Conservation (phyloP, 2,113 vertebrate species). For the Eolophus roseicapilla region DNA sequence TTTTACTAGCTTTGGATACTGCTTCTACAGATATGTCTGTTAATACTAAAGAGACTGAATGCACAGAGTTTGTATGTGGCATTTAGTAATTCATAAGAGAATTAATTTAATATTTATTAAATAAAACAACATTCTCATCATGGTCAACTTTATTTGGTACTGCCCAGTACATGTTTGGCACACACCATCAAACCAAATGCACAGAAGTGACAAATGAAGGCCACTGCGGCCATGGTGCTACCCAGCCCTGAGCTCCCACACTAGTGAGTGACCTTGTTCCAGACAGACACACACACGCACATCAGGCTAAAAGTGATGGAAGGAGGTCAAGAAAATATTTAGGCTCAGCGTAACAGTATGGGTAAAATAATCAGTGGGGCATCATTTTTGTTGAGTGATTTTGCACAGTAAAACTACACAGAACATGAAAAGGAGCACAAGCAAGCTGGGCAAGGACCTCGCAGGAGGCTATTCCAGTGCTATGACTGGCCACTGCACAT, state of each 20-base stretch:
- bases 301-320: neutral
- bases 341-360: neutral
- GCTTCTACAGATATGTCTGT: neutral
- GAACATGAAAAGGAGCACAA: neutral
- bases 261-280: neutral
- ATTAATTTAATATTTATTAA: neutral
- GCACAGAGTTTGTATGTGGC: accelerated
- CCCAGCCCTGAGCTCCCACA: neutral
- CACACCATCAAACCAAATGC: neutral
- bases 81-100: neutral
- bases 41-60: neutral
- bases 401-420: neutral
- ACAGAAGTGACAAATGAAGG: neutral
- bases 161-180: neutral
- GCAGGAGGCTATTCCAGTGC: neutral
- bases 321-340: neutral
- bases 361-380: neutral
- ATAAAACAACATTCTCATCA: neutral
- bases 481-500: neutral
- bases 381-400: neutral
- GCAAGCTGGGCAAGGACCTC: neutral
- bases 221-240: no score
- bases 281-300: neutral
- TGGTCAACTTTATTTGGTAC: neutral
- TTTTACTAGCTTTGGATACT: neutral